These are phyloP conservation scores for Aythya baeri DNA, from an alignment of 2,113 vertebrate species.

Conservation along the genomic window DNA sequence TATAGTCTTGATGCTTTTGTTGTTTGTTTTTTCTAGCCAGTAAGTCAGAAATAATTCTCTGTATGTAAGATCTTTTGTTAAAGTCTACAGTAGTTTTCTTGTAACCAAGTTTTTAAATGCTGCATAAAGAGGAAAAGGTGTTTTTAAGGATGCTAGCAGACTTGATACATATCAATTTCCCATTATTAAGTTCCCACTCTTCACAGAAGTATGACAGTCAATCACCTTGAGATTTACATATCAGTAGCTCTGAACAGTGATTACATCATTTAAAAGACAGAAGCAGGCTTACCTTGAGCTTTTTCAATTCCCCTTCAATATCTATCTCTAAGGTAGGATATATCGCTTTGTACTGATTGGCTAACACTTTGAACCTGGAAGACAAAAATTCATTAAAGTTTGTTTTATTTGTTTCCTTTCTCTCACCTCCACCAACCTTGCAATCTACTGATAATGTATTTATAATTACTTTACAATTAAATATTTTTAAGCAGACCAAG, in stretches of 20 bases:
- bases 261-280: neutral
- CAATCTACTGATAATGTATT: neutral
- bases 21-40: neutral
- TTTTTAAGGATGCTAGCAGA: neutral
- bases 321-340: constrained; percentile 94
- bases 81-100: neutral
- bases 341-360: constrained; percentile 93
- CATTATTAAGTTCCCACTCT: neutral
- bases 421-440: neutral
- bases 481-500: neutral
- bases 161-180: neutral
- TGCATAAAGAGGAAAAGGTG: neutral
- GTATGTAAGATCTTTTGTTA: neutral
- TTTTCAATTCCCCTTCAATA: constrained; percentile 90
- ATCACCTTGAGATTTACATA: fast-evolving
- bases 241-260: neutral
- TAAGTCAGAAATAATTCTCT: neutral
- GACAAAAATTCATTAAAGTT: neutral
- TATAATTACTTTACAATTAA: neutral
- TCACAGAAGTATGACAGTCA: neutral
- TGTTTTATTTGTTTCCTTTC: neutral
- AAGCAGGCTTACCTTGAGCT: constrained; percentile 85
- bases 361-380: constrained; percentile 92
- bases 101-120: neutral
- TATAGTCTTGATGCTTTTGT: neutral